Evolutionary conservation across 2,113 vertebrate genomes (phyloP), one percentile per base, ranked within the genome.

Genomic region (Toxotes jaculatrix): DNA sequence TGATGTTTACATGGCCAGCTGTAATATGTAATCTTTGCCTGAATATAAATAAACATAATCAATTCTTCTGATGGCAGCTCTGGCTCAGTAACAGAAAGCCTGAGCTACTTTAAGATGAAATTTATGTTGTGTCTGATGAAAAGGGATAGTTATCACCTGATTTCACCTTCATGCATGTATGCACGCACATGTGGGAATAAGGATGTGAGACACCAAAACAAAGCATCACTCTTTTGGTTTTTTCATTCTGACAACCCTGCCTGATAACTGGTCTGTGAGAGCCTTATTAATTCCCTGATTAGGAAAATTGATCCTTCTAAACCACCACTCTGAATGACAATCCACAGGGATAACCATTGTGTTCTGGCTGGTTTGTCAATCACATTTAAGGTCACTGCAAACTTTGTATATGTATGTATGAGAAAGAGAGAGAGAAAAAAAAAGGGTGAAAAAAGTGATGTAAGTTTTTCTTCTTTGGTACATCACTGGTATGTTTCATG

Each of bases 201-300:
- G 38, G 38, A 40, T 40, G 7, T 43, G 19, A 55, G 32, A n/a
- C n/a, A 62, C 43, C 21, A 56, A 66, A 60, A 11, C 38, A 38
- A 21, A 60, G 27, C 64, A 40, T 82, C 57, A 43, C 27, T 8
- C 72, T 21, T 5, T 51, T 27, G 27, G 27, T 27, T 27, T n/a
- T 51, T 67, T 7, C 63, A 7, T 27, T 59, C 49, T 53, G 62
- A 53, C 68, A 51, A 36, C 19, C 19, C 49, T 27, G 16, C 57
- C 64, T 78, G 53, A 61, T 77, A 72, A 79, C 67, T 4, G 31
- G 34, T 74, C 47, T 51, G 60, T 72, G 27, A 78, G 70, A 85
- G 27, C 31, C 59, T 74, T 86, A 83, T 88, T 76, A 89, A 85
- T 85, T 80, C 55, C 53, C 53, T 82, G 67, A 87, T 91, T 90